A percentile compares a stretch with the other conserved stretches of the same genome.
Conservation (phyloP, 2,888 invertebrate species). For the Dorcus parallelipipedus region DNA sequence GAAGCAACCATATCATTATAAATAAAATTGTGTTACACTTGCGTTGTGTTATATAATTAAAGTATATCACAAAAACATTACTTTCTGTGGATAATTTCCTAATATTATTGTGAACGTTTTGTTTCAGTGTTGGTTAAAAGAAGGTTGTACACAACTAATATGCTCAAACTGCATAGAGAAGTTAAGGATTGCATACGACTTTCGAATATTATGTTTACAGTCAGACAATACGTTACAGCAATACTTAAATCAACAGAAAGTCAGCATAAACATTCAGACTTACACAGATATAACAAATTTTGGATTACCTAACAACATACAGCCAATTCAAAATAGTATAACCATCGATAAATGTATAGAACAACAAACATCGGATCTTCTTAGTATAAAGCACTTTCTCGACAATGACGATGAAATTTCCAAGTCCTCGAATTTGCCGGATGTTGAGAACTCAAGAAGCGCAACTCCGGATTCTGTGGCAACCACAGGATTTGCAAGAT, state of each 20-base stretch:
- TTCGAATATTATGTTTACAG: constrained; percentile 20
- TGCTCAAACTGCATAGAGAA: constrained; percentile 20
- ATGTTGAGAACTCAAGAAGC: constrained; percentile 30
- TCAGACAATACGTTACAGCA: constrained; percentile 20
- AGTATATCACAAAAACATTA: not conserved
- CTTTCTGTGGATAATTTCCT: not conserved
- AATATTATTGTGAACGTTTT: not conserved
- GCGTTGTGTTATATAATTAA: too few relatives aligned
- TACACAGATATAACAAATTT: not conserved
- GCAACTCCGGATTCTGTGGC: constrained; percentile 29
- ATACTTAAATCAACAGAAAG: constrained; percentile 17
- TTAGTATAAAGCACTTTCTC: constrained; percentile 44
- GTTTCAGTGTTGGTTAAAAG: constrained; percentile 20
- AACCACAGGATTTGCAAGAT: constrained; percentile 20
- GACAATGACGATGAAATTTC: constrained; percentile 40
- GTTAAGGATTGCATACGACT: constrained; percentile 20
- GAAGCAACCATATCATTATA: too few relatives aligned
- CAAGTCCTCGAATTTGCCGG: constrained; percentile 32
- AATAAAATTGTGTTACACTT: too few relatives aligned
- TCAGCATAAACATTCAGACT: constrained; percentile 1
- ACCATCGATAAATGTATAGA: constrained; percentile 28
- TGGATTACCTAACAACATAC: not conserved
- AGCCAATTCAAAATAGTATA: constrained; percentile 14
- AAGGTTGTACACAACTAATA: constrained; percentile 17
- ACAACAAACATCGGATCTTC: constrained; percentile 38